Conservation (phyloP, 2,888 invertebrate species). For the Brachypalpus laphriformis region DNA sequence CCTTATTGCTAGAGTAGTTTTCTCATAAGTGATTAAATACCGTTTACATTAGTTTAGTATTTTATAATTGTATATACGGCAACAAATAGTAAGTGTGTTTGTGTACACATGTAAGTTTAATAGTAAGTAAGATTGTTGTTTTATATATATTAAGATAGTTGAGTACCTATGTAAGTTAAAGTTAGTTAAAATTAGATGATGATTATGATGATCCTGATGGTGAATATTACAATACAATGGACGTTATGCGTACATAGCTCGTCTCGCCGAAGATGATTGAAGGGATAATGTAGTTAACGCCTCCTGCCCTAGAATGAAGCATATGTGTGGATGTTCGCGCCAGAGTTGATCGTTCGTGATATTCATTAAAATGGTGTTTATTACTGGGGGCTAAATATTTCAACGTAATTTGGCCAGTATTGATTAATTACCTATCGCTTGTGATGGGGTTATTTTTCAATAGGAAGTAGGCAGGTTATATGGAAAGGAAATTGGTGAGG, state of each 20-base stretch:
- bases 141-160: too few species aligned
- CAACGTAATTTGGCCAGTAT: background rate
- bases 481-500: background rate
- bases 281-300: background rate
- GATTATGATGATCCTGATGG: too few species aligned
- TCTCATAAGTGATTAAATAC: too few species aligned
- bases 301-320: background rate
- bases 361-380: background rate
- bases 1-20: too few species aligned
- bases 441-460: background rate
- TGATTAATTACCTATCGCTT: background rate
- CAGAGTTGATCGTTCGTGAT: background rate
- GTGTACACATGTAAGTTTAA: too few species aligned
- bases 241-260: background rate
- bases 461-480: background rate
- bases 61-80: too few species aligned
- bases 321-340: background rate
- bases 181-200: too few species aligned
- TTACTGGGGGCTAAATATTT: background rate
- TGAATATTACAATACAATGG: too few species aligned
- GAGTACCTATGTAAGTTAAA: too few species aligned
- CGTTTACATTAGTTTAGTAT: too few species aligned
- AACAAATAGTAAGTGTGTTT: too few species aligned
- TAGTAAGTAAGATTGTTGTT: too few species aligned
- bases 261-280: background rate